Evolutionary conservation across 2,888 invertebrate species (phyloP).

Genomic region (Anthoptus insignis): DNA sequence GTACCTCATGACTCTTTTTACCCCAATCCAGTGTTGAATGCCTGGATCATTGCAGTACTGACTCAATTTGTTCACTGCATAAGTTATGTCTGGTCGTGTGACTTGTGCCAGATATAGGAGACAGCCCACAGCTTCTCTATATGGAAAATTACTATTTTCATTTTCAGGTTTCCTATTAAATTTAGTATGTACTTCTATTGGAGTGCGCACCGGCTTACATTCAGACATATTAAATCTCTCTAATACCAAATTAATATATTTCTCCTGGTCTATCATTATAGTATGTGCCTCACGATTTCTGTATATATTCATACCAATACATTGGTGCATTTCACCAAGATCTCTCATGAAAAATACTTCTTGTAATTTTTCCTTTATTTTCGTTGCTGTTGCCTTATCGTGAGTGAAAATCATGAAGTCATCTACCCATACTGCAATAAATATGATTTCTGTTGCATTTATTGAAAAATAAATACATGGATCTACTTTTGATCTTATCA

Average conservation of each 20-base stretch:
- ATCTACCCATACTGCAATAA: conserved; percentile 44
- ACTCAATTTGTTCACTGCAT: conserved; percentile 44
- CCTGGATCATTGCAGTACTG: conserved; percentile 44
- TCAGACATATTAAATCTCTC: conserved; percentile 34
- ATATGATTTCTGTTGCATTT: conserved; percentile 32
- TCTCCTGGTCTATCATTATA: conserved; percentile 17
- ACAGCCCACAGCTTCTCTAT: conserved; percentile 25
- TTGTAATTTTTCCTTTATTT: conserved; percentile 39
- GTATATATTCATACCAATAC: not conserved
- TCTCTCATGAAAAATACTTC: conserved; percentile 40
- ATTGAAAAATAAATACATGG: conserved; percentile 36
- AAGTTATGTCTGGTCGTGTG: conserved; percentile 42
- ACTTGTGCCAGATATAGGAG: conserved; percentile 31
- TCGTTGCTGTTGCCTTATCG: conserved; percentile 2
- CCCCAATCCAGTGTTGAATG: conserved; percentile 46
- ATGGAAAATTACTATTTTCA: not conserved
- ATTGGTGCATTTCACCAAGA: conserved; percentile 34
- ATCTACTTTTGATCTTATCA: conserved; percentile 34
- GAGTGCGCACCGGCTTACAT: not conserved
- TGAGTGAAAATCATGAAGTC: conserved; percentile 25
- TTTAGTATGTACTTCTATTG: not conserved
- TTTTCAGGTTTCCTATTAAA: not conserved
- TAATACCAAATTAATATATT: conserved; percentile 44
- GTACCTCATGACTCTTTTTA: conserved; percentile 51
- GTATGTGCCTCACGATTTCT: conserved; percentile 12